Evolutionary conservation across 2,113 vertebrate genomes (phyloP).

Genomic region (Epinephelus moara): DNA sequence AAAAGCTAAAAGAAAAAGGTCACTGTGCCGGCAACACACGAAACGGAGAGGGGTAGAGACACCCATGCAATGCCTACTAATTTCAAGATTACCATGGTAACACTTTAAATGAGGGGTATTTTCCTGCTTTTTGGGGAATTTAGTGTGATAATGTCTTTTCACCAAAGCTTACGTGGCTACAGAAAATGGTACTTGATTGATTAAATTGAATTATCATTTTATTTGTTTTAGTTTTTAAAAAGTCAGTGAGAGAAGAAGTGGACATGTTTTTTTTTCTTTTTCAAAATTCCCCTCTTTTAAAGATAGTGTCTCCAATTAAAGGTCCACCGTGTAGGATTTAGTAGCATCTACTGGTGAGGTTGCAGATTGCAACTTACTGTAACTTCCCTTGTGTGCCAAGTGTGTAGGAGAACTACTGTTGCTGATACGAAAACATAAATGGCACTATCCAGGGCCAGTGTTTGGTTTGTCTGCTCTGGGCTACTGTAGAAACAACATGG

Average conservation of each 20-base stretch:
- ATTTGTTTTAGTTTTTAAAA: not conserved
- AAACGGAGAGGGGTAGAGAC: not conserved
- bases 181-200: not conserved
- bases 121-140: not conserved
- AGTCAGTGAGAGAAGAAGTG: no score
- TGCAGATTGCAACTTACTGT: no score
- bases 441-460: no score
- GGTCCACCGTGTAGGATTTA: no score
- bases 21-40: not conserved
- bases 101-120: not conserved
- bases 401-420: no score
- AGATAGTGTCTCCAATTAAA: not conserved
- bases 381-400: no score
- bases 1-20: not conserved
- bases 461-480: no score
- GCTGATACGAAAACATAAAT: no score
- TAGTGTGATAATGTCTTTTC: not conserved
- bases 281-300: slow-evolving; percentile 2
- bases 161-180: not conserved
- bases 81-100: not conserved
- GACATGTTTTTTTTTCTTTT: not conserved
- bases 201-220: not conserved
- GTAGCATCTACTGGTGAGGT: no score
- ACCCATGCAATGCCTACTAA: not conserved
- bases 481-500: no score